Evolutionary conservation across 1,140 invertebrate species (phyloP).

Genomic region (Glomeris maerens): DNA sequence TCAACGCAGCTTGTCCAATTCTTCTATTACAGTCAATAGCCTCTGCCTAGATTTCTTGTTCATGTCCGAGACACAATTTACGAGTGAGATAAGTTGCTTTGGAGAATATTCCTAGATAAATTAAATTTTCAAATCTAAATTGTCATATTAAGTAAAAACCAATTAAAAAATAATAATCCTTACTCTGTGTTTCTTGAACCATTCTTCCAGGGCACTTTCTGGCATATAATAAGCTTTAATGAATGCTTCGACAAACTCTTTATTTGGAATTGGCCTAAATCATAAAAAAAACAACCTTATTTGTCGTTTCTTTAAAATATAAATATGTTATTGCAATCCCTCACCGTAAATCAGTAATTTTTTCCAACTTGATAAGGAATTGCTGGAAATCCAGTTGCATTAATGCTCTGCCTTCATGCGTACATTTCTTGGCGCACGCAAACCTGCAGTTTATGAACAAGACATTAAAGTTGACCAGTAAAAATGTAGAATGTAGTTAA

Average conservation of each 20-base stretch:
- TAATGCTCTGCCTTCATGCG: slow-evolving; percentile 82
- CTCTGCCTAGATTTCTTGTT: slow-evolving; percentile 71
- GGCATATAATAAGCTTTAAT: slow-evolving; percentile 94
- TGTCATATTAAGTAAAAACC: neutral
- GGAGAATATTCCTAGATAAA: slow-evolving; percentile 61
- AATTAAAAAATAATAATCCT: slow-evolving; percentile 14
- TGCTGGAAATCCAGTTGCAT: slow-evolving; percentile 98
- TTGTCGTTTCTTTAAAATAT: neutral
- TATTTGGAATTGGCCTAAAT: slow-evolving; percentile 61
- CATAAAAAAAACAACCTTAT: neutral
- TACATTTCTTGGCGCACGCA: slow-evolving; percentile 81
- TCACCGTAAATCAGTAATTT: slow-evolving; percentile 49
- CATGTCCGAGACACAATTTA: slow-evolving; percentile 72
- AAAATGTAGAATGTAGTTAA: slow-evolving; percentile 6
- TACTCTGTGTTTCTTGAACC: slow-evolving; percentile 68
- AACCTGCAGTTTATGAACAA: slow-evolving; percentile 43
- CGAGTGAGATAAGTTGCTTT: slow-evolving; percentile 68
- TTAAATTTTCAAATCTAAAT: slow-evolving; percentile 14
- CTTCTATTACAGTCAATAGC: slow-evolving; percentile 55
- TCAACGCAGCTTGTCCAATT: slow-evolving; percentile 24
- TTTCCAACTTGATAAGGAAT: slow-evolving; percentile 77
- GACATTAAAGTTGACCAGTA: neutral
- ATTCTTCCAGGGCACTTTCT: slow-evolving; percentile 69
- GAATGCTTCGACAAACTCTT: slow-evolving; percentile 81
- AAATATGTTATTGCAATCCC: neutral